These are phyloP conservation scores for Aleiodes testaceus DNA, from an alignment of 2,888 invertebrate species.

Conservation along the genomic window DNA sequence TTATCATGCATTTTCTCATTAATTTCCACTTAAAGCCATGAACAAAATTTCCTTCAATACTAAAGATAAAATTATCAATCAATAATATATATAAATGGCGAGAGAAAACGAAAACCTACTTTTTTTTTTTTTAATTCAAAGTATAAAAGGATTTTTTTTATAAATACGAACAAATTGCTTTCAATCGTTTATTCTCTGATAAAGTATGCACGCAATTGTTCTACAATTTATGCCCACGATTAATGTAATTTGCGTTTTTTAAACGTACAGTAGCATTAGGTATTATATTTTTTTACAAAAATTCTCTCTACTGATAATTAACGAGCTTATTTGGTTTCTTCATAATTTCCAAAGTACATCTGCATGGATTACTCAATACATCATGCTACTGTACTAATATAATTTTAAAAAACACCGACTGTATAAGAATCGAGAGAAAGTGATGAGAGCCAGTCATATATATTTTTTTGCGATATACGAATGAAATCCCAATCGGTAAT, in stretches of 20 bases:
- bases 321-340: not conserved
- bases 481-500: not conserved
- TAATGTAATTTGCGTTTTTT: slow-evolving; percentile 39
- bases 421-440: not conserved
- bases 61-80: not conserved
- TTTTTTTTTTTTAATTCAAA: too few relatives aligned
- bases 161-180: not conserved
- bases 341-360: not conserved
- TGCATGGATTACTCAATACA: not conserved
- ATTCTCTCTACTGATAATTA: slow-evolving; percentile 20
- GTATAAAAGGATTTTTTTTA: not conserved
- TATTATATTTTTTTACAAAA: slow-evolving; percentile 34
- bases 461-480: too few relatives aligned
- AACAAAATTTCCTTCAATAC: too few relatives aligned
- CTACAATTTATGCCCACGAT: slow-evolving; percentile 24
- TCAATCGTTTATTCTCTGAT: not conserved
- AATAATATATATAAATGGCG: not conserved
- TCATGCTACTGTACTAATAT: slow-evolving; percentile 30
- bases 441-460: too few relatives aligned
- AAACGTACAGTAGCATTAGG: slow-evolving; percentile 40
- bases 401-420: slow-evolving; percentile 19
- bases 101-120: too few relatives aligned
- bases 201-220: slow-evolving; percentile 26
- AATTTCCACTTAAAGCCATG: too few relatives aligned
- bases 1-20: too few relatives aligned